phyloP scores from a whole-genome alignment of 1,140 invertebrate species.

The Eumaeus atala region DNA sequence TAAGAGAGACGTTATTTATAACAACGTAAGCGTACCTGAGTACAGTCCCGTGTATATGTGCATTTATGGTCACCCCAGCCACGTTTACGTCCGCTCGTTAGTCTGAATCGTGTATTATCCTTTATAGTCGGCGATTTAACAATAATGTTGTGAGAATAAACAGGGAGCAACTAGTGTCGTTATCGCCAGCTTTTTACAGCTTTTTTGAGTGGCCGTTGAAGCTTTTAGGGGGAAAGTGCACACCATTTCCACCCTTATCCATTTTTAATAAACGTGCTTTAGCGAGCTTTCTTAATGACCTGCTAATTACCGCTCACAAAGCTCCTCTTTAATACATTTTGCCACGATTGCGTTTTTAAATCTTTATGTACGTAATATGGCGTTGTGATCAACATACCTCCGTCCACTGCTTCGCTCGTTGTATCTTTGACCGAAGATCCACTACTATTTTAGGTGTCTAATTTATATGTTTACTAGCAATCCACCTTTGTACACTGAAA shows the following conservation, averaged over 20 bases:
- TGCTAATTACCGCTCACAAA: constrained; percentile 10
- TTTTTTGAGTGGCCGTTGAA: constrained; percentile 19
- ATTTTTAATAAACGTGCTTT: constrained; percentile 13
- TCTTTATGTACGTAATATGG: background rate
- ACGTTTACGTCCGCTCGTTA: constrained; percentile 41
- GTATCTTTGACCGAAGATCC: too few species aligned
- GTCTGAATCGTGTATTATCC: constrained; percentile 41
- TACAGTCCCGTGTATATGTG: background rate
- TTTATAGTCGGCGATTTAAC: constrained; percentile 36
- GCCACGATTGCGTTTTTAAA: constrained; percentile 1
- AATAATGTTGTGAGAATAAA: constrained; percentile 42
- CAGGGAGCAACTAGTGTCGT: constrained; percentile 40
- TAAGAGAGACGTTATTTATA: too few species aligned
- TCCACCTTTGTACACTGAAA: too few species aligned
- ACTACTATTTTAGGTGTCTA: too few species aligned
- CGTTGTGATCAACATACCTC: too few species aligned
- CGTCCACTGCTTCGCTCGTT: too few species aligned
- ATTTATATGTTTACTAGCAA: too few species aligned
- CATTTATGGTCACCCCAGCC: constrained; percentile 24
- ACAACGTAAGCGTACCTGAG: too few species aligned
- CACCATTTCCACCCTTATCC: constrained; percentile 15
- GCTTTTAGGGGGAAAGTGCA: constrained; percentile 16
- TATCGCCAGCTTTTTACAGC: constrained; percentile 32
- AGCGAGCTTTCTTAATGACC: constrained; percentile 9
- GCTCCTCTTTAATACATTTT: constrained; percentile 11